A percentile compares a stretch with the other conserved stretches of the same genome.
Evolutionary conservation across 2,797 vertebrate genomes (phyloP).

Genomic region (Sorex maritimensis): DNA sequence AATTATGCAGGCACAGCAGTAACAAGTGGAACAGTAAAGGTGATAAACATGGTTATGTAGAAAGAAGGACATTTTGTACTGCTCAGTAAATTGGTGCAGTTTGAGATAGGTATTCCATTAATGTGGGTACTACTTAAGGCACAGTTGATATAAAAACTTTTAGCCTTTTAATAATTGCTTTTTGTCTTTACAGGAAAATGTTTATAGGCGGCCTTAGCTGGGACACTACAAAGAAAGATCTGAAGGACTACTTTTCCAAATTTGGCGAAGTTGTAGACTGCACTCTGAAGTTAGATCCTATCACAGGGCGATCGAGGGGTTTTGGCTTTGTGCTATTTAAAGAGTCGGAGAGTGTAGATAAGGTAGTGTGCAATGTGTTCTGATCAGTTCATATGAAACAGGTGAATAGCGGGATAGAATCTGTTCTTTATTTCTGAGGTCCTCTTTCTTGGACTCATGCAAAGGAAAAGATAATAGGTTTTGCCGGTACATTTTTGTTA

Average conservation of each 20-base stretch:
- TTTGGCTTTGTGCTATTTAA: slow-evolving; percentile 97
- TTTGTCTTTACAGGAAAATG: slow-evolving; percentile 94
- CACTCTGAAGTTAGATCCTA: slow-evolving; percentile 96
- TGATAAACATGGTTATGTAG: slow-evolving; percentile 50
- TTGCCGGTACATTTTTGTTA: not conserved
- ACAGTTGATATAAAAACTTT: slow-evolving; percentile 44
- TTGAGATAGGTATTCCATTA: slow-evolving; percentile 66
- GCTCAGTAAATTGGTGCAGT: slow-evolving; percentile 76
- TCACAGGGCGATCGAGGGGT: slow-evolving; percentile 95
- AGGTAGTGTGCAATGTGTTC: slow-evolving; percentile 90
- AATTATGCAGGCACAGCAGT: slow-evolving; percentile 68
- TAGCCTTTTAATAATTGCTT: slow-evolving; percentile 82
- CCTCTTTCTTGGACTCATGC: not conserved
- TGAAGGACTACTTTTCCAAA: slow-evolving; percentile 96
- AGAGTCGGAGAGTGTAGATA: slow-evolving; percentile 95
- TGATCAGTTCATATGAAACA: slow-evolving; percentile 22
- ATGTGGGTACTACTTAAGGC: slow-evolving; percentile 63
- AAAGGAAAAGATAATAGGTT: not conserved
- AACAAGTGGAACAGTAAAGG: slow-evolving; percentile 35
- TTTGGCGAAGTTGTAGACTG: slow-evolving; percentile 96
- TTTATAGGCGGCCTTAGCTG: slow-evolving; percentile 97
- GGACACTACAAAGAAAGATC: slow-evolving; percentile 97
- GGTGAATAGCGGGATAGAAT: slow-evolving; percentile 43
- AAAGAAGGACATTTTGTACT: slow-evolving; percentile 69
- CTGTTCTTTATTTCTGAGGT: slow-evolving; percentile 50